Base-by-base conservation (phyloP, 2,797 vertebrate species). In the Iguana delicatissima region DNA sequence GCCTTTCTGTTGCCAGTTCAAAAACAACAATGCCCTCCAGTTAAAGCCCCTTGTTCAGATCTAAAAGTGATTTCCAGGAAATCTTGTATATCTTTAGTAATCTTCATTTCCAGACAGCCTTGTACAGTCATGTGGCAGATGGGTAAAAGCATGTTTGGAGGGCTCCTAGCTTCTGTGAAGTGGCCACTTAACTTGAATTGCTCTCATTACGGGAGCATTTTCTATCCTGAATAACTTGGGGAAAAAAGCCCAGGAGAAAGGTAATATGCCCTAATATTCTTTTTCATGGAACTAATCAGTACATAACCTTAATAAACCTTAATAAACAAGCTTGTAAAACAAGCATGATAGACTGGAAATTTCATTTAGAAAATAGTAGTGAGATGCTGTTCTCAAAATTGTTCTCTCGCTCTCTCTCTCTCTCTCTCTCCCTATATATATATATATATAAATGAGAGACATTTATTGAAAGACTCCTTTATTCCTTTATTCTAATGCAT, bases 111-210 rank as follows among this genome's bases (percentile, higher is more conserved):
- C 82, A 84, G 50, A 67, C 62, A 57, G 38, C 46, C n/a, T 74
- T 62, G 77, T 81, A 52, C 69, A 74, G 46, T 86, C 55, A 62
- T 35, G 13, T 82, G 42, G 38, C 26, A 59, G 62, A 76, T 3
- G 22, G 42, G 35, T 42, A 85, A 81, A 90, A 80, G 24, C 42
- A 46, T 74, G 18, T 52, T 81, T 81, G 32, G 64, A 86, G 32
- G 80, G 14, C 64, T 81, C 2, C 55, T 86, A 74, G 67, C 84
- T 81, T 79, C 38, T n/a, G 55, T 90, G 79, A 81, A 62, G 89
- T 81, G 79, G 67, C 67, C 84, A 82, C 85, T 90, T 90, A 86
- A 80, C 77, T 81, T 90, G 55, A 82, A 86, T 62, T 74, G 67
- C 42, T 81, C 89, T 81, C 69, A 90, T 74, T 90, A 86, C 67